Evolutionary conservation across 2,797 vertebrate species (phyloP), one percentile per base, ranked within the genome.

Genomic region (Etheostoma nigrum): DNA sequence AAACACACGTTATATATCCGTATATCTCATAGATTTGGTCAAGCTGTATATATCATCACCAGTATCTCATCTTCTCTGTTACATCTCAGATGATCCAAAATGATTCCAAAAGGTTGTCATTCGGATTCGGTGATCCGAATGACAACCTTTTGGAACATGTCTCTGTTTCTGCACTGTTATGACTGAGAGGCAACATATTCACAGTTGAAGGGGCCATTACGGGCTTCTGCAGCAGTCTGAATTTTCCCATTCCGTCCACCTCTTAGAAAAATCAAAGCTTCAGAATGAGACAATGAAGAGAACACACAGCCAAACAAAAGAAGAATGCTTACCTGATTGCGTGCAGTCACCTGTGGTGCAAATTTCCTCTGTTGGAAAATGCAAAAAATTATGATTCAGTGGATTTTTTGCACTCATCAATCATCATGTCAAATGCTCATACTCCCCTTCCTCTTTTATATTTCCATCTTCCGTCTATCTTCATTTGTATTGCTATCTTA

Each of bases 311-410:
- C 27, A 78, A 48, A 72, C 44, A 76, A 33, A 72, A 52, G 75
- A 49, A 15, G 48, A 78, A 13, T 72, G 63, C 96, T 96, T 96
- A 99, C 98, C 97, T 94, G 98, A 97, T 82, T 95, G 96, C 82
- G 97, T 97, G 89, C 98, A 99, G 86, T 97, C 96, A 69, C 97
- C 92, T 16, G 97, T 96, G 83, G 97, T 97, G 93, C 98, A 99
- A 88, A 98, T 86, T 51, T 95, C 95, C 93, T 97, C 98, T 99
- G 72, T 18, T 81, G 74, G 70, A 77, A 82, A 91, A 89, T 25
- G 36, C 59, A 86, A 84, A 91, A 86, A 89, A 86, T 83, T 36
- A 88, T 86, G 36, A 86, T 67, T 86, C 77, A 55, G 19, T 51
- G 36, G 44, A 42, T 71, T 81, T 80, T 76, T 85, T 65, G 48